Evolutionary conservation across 2,797 vertebrate species (phyloP).

Genomic region (Acanthurus leucopareius): DNA sequence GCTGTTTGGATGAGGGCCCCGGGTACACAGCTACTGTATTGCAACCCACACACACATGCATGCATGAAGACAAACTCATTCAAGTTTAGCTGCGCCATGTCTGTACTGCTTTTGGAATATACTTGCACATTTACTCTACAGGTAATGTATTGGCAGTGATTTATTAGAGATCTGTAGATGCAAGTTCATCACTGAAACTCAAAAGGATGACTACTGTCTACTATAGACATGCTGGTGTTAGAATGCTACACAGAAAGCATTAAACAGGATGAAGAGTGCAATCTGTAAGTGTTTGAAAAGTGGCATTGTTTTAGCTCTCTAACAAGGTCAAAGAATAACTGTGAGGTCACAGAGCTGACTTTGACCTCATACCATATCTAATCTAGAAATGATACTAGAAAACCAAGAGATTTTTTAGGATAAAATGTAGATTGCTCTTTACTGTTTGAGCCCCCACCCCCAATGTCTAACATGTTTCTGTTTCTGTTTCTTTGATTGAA

Average conservation of each 20-base stretch:
- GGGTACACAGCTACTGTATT: conserved; percentile 83
- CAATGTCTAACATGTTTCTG: background rate
- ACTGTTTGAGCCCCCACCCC: background rate
- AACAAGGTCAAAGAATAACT: conserved; percentile 33
- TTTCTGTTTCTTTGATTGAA: background rate
- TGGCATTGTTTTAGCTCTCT: background rate
- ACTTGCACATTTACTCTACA: conserved; percentile 33
- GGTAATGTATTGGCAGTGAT: conserved; percentile 37
- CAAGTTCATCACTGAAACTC: conserved; percentile 11
- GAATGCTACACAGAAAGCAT: background rate
- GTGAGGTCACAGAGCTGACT: conserved; percentile 47
- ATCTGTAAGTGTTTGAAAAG: background rate
- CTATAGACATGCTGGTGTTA: conserved; percentile 7
- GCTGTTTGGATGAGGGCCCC: conserved; percentile 83
- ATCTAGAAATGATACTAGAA: conserved; percentile 12
- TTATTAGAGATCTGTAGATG: conserved; percentile 15
- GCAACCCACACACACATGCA: conserved; percentile 63
- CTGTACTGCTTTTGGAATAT: conserved; percentile 38
- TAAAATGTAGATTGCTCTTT: conserved; percentile 19
- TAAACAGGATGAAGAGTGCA: background rate
- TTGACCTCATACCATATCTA: background rate
- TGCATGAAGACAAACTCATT: conserved; percentile 53
- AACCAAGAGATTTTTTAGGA: background rate
- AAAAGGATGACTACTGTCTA: background rate
- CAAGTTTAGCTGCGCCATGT: conserved; percentile 50